Base-by-base conservation (phyloP, 2,888 invertebrate species). In the Mamestra brassicae region DNA sequence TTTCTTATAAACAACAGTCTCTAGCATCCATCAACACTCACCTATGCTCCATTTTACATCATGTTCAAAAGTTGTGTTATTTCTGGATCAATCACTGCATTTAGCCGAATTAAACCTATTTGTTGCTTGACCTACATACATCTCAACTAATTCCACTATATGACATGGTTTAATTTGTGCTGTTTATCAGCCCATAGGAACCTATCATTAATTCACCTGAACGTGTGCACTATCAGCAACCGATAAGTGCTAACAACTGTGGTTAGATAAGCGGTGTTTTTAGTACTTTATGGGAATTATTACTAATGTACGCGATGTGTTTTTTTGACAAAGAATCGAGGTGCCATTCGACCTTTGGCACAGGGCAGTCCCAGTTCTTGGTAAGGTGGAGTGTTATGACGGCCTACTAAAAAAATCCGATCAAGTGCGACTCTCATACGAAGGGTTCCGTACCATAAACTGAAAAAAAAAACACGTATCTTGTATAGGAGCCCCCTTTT, bases 151-250 rank as follows among this genome's bases (percentile, higher is more conserved):
- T 11, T 34, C 36, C 11, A 3, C 26, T 52, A n/a, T 34, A n/a
- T 63, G 13, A 52, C 36, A 26, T 36, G 42, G 45, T 60, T 70
- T 70, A 52, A 45, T 60, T 47, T 36, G n/a, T 62, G 11, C 8
- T 50, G 17, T 45, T 74, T 76, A 63, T 80, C 76, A 63, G 61
- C 55, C 17, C 72, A 71, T 78, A 36, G 36, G 34, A 54, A 57
- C 42, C 42, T 45, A 50, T 57, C 17, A 58, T 58, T 76, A 34
- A 10, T 71, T 63, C 36, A 74, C 26, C 55, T 80, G 42, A 74
- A 73, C 17, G 42, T 47, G 34, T 70, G 61, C n/a, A 57, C 6
- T 81, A 81, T 77, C 81, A 81, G 76, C 11, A 13, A 61, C 54
- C 65, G 77, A 77, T 77, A 77, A 81, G 38, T 17, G n/a, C 8